Base-by-base conservation (phyloP, 2,888 invertebrate genomes). In the Cataglyphis rosenhaueri region DNA sequence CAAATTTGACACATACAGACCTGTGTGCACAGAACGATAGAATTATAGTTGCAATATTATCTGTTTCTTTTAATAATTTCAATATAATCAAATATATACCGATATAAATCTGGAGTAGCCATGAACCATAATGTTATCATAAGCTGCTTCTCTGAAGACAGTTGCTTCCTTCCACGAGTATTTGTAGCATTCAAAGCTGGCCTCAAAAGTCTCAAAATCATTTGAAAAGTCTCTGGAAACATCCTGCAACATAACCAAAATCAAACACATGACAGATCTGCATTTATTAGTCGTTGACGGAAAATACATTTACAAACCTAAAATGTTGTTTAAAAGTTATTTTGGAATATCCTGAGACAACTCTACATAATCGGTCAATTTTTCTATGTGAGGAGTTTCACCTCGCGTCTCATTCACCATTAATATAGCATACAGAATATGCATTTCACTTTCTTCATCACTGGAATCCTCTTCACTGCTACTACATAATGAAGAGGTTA, bases 101-200 rank as follows among this genome's bases (percentile, higher is more conserved):
- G 21, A 71, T 71, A 57, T 71, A 35, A 71, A 57, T 71, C 71
- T 71, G 57, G 57, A 25, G 71, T 57, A 71, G 71, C 35, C 57
- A 71, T 71, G 8, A 55, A 71, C 21, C 35, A 71, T 18, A 66
- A 66, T 8, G 48, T 66, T 29, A 66, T 3, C 15, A 66, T 8
- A 71, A 57, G 55, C 15, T 71, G 71, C 25, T 71, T 57, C 4
- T 57, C 57, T 71, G 35, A 0, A 57, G 15, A 71, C 1, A 71
- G 35, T 71, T 71, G 57, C 3, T 71, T 71, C 0, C 38, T 57
- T 71, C 38, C 71, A 35, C 21, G 1, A 52, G 55, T 35, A 21
- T 57, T 71, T 55, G 8, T 66, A 2, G 18, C 48, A 48, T 48
- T 25, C 29, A 66, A 48, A 66, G 44, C 10, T 66, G 44, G 18